Percentiles rank a stretch among this genome's conserved stretches.
These are phyloP conservation scores for Tapera naevia DNA, from an alignment of 2,797 vertebrate genomes.

Conservation along the genomic window DNA sequence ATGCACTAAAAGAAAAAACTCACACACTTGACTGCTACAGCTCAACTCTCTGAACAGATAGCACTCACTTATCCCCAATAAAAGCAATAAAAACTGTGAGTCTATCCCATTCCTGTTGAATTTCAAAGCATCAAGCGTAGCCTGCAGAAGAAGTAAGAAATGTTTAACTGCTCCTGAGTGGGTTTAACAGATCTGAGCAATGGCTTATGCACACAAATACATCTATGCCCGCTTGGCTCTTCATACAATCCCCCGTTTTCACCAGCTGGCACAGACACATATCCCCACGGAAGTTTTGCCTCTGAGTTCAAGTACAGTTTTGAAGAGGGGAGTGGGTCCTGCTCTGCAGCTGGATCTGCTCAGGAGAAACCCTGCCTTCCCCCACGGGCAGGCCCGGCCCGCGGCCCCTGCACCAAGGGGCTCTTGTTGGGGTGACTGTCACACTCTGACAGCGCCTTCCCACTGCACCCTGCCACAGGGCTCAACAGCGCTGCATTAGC, in stretches of 20 bases:
- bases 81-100: conserved; percentile 26
- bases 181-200: not conserved
- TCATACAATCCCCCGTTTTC: not conserved
- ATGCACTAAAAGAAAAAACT: not conserved
- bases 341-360: conserved; percentile 23
- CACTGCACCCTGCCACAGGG: conserved; percentile 15
- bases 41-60: not conserved
- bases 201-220: not conserved
- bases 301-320: conserved; percentile 26
- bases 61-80: conserved; percentile 35
- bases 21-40: not conserved
- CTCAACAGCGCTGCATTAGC: not conserved
- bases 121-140: not conserved
- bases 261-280: conserved; percentile 37
- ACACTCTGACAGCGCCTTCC: not conserved
- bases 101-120: not conserved
- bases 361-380: conserved; percentile 17
- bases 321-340: not conserved
- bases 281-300: conserved; percentile 46
- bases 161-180: conserved; percentile 6
- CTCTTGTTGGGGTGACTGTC: not conserved
- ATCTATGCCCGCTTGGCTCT: not conserved
- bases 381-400: not conserved
- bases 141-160: not conserved
- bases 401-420: not conserved